phyloP scores from a whole-genome alignment of 1,140 invertebrate species.

The Listronotus bonariensis region DNA sequence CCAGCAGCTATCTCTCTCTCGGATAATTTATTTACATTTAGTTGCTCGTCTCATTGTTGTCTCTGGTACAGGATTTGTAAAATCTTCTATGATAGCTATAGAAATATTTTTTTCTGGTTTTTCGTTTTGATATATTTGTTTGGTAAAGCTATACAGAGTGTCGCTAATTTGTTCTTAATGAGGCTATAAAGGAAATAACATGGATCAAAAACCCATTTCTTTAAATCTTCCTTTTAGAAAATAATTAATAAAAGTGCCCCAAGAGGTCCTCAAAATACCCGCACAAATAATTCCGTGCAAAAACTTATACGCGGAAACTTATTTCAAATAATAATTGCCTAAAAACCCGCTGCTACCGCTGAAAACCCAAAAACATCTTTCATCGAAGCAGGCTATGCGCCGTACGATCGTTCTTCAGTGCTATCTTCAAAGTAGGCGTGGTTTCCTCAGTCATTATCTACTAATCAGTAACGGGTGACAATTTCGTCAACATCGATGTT shows the following conservation, averaged over 20 bases:
- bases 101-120: too few species aligned
- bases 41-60: too few species aligned
- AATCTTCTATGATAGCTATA: too few species aligned
- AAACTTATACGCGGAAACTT: slow-evolving; percentile 29
- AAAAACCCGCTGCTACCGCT: slow-evolving; percentile 28
- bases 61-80: too few species aligned
- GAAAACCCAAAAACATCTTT: slow-evolving; percentile 28
- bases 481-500: slow-evolving; percentile 39
- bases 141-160: too few species aligned
- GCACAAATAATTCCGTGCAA: background rate
- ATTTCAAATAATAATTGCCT: slow-evolving; percentile 23
- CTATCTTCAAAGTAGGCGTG: slow-evolving; percentile 33
- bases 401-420: slow-evolving; percentile 6
- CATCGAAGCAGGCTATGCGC: slow-evolving; percentile 28
- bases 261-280: slow-evolving; percentile 9
- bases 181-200: background rate
- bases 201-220: slow-evolving; percentile 13
- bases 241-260: slow-evolving; percentile 22
- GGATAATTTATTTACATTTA: too few species aligned
- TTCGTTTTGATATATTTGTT: too few species aligned
- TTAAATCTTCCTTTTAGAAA: slow-evolving; percentile 13
- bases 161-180: too few species aligned
- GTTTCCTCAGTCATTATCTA: slow-evolving; percentile 42
- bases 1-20: too few species aligned
- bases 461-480: slow-evolving; percentile 46